These are phyloP conservation scores for Conomelus anceps DNA, from an alignment of 2,888 invertebrate genomes.

Conservation along the genomic window DNA sequence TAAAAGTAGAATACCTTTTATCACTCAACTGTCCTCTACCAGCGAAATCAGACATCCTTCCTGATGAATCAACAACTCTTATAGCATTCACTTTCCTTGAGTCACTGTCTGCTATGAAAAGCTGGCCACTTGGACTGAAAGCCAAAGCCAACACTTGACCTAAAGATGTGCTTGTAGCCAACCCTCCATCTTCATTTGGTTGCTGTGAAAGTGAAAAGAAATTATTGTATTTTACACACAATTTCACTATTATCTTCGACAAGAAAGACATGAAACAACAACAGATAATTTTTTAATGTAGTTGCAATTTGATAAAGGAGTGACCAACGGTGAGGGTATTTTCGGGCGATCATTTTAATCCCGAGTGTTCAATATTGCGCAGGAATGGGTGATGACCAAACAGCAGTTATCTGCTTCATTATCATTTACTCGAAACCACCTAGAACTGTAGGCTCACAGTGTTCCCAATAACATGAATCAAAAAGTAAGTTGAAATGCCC, in stretches of 20 bases:
- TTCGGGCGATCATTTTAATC: no score
- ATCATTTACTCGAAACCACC: no score
- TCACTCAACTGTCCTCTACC: slow-evolving; percentile 41
- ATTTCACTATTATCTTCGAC: no score
- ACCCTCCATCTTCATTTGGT: slow-evolving; percentile 38
- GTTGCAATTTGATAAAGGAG: no score
- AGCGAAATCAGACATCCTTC: slow-evolving; percentile 84
- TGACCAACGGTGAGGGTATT: no score
- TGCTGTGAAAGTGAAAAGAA: slow-evolving; percentile 30
- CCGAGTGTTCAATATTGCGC: no score
- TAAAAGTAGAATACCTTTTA: slow-evolving; percentile 30
- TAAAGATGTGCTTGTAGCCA: slow-evolving; percentile 53
- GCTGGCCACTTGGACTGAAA: slow-evolving; percentile 83
- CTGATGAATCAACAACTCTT: slow-evolving; percentile 79
- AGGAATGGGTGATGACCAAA: no score
- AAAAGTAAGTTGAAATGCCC: no score
- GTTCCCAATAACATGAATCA: no score
- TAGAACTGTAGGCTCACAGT: no score
- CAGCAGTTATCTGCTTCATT: no score
- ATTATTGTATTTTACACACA: background rate
- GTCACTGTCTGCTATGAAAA: slow-evolving; percentile 91
- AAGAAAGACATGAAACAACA: no score
- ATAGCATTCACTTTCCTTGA: slow-evolving; percentile 76
- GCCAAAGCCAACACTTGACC: slow-evolving; percentile 84
- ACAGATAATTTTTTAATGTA: background rate